phyloP scores from a whole-genome alignment of 2,113 vertebrate genomes.

The Lanius collurio region DNA sequence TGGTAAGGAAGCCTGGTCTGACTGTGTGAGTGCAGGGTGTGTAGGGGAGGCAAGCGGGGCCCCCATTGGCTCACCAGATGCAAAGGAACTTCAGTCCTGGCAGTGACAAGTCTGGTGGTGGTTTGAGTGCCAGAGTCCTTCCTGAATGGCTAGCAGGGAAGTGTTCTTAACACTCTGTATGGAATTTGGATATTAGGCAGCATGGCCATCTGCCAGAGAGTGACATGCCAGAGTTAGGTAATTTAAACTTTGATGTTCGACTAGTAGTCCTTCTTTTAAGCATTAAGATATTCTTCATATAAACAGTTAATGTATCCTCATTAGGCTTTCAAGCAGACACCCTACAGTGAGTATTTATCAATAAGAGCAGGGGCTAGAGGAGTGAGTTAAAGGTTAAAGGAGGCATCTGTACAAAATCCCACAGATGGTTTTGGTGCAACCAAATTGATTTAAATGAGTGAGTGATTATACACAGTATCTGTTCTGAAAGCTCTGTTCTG shows the following conservation, averaged over 20 bases:
- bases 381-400: neutral
- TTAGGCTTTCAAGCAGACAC: neutral
- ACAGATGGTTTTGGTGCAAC: neutral
- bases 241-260: neutral
- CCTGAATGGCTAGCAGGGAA: neutral
- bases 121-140: neutral
- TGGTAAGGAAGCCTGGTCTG: neutral
- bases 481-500: neutral
- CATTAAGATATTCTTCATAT: neutral
- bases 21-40: accelerated
- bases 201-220: neutral
- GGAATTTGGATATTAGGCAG: neutral
- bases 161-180: neutral
- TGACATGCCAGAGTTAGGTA: neutral
- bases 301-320: neutral
- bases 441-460: neutral
- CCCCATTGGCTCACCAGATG: neutral
- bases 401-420: neutral
- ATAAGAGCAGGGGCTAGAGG: neutral
- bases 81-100: neutral
- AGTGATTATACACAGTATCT: neutral
- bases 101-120: neutral
- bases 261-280: neutral
- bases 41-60: neutral
- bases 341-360: neutral